Base-by-base conservation (phyloP, 2,113 vertebrate genomes). In the Bubo blakistoni region DNA sequence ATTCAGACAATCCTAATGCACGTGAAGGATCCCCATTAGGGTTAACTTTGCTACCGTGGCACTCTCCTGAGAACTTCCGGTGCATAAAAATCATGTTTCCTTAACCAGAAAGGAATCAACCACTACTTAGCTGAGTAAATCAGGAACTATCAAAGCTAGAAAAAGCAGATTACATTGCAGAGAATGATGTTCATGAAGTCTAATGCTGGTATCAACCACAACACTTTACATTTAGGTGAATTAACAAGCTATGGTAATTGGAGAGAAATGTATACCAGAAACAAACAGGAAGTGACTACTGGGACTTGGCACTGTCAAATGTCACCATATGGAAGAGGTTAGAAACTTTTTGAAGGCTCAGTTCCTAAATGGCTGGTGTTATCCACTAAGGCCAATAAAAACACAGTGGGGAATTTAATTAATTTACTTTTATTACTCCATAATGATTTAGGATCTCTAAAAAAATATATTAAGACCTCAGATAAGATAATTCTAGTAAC, bases 271-370 rank as follows among this genome's bases (percentile, higher is more conserved):
- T 88, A 95, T 86, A 94, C 62, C 81, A 96, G 91, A 91, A 96
- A 95, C 84, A 97, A 95, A 96, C 96, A 92, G 96, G 92, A 97
- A 97, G 86, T 83, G 55, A 96, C 94, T 95, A 93, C 86, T 85
- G 78, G 89, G 87, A 91, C 87, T 96, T 94, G 94, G 95, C 96
- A 87, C 58, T 70, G 84, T 73, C 89, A 89, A 92, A 94, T 70
- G 88, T 93, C 90, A 92, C 94, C 94, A 96, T 95, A 95, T 97
- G 97, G 95, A 96, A 95, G 84, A 96, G 74, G 76, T 97, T 96
- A 95, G 74, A 92, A 94, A 91, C 70, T 94, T 96, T 91, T 46
- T 85, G 84, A 95, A 96, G 67, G 84, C 81, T 94, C 49, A 58
- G 66, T 36, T 95, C 74, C 81, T 95, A 92, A 96, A 77, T 36